Base-by-base conservation (phyloP, 2,888 invertebrate genomes). In the Elgonia sp. region DNA sequence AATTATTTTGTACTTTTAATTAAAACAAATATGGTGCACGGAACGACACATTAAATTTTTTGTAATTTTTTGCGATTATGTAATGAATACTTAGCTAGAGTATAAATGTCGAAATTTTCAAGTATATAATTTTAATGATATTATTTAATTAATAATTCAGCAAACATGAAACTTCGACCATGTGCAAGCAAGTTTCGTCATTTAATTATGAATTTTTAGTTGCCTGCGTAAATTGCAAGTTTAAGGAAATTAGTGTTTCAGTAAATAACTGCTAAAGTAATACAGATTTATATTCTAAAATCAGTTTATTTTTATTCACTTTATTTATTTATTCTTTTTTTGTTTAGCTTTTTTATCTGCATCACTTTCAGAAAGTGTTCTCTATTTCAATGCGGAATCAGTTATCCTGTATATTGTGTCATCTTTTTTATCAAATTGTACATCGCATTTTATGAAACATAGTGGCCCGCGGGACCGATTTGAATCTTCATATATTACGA, bases 401-500 rank as follows among this genome's bases (percentile, higher is more conserved):
- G 70, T 81, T 72, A 81, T 81, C 63, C 55, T 29, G 40, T 21
- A 37, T 37, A 29, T 53, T 63, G 70, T 63, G 63, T 72, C 63
- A 63, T 72, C 63, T 63, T 81, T 62, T 65, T 82, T 63, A 82
- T 73, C 63, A 62, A 73, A 73, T 73, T 65, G 79, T 29, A 40
- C 65, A 67, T 79, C 53, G 50, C 70, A 29, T 29, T 69, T 80
- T 72, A 50, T 40, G 63, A 37, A 73, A 73, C 63, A 40, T 70
- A 73, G 65, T 42, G 50, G 65, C 63, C 65, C 29, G 72, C 55
- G 42, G 73, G 81, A 40, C 20, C 50, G 73, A 73, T 73, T 53
- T 42, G 65, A 63, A 82, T 82, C 70, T 82, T 82, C 81, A 65
- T 82, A 82, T 73, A 72, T 82, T 82, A 82, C 73, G 73, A 79